Conservation (phyloP, 2,888 invertebrate species). For the Caradrina kadenii region DNA sequence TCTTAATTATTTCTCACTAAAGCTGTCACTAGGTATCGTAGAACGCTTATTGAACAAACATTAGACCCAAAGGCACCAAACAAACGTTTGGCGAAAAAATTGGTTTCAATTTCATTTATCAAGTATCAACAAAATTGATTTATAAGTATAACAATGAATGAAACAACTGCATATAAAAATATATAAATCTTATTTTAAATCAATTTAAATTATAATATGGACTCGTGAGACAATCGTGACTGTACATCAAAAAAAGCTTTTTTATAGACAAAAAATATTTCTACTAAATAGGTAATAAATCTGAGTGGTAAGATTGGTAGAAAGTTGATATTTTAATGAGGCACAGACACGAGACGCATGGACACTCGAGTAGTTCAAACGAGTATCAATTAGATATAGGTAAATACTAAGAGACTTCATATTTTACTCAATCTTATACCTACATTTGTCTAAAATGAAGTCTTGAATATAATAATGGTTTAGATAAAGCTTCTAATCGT, state of each 20-base stretch:
- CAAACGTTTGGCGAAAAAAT: constrained; percentile 65
- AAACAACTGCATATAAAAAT: constrained; percentile 89
- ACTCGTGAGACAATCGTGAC: constrained; percentile 36
- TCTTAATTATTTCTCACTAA: constrained; percentile 81
- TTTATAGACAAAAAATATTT: constrained; percentile 20
- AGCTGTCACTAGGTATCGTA: constrained; percentile 76
- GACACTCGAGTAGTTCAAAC: constrained; percentile 50
- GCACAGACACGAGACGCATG: constrained; percentile 45
- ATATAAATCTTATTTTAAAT: constrained; percentile 89
- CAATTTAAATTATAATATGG: constrained; percentile 73
- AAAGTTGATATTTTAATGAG: constrained; percentile 37
- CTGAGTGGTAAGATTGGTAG: constrained; percentile 28
- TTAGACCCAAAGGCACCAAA: constrained; percentile 70
- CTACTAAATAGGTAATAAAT: constrained; percentile 42
- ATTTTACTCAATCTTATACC: constrained; percentile 51
- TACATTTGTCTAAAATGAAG: constrained; percentile 60
- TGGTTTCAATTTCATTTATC: constrained; percentile 64
- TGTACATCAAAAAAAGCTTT: constrained; percentile 39
- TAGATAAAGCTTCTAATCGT: constrained; percentile 55
- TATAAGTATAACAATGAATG: constrained; percentile 82
- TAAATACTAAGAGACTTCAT: constrained; percentile 53
- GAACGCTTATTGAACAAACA: constrained; percentile 60
- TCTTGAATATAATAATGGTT: constrained; percentile 50
- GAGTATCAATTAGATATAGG: constrained; percentile 36
- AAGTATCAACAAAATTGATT: constrained; percentile 86